These are phyloP conservation scores for Harpagoxenus sublaevis DNA, from an alignment of 2,888 invertebrate genomes.

Conservation along the genomic window DNA sequence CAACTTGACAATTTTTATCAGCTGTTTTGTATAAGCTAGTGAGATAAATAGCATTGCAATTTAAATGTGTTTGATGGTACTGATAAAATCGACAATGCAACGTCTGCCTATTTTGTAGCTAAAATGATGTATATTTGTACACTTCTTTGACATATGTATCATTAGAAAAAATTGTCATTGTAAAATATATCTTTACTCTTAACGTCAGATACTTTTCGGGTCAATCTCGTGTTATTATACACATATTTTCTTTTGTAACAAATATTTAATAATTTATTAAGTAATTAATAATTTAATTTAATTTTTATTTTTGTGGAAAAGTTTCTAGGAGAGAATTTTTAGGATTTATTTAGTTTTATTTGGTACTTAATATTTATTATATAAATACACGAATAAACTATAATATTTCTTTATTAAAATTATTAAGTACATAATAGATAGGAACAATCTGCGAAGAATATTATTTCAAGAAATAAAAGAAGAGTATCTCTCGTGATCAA, in stretches of 20 bases:
- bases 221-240: background rate
- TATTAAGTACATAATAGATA: background rate
- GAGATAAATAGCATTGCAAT: constrained; percentile 13
- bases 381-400: constrained; percentile 20
- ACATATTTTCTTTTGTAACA: background rate
- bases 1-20: constrained; percentile 17
- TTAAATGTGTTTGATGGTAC: background rate
- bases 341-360: background rate
- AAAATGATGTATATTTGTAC: constrained; percentile 11
- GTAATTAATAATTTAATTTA: constrained; percentile 2
- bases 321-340: background rate
- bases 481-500: background rate
- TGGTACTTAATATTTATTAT: constrained; percentile 27
- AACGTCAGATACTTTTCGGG: background rate
- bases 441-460: background rate
- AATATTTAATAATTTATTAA: constrained; percentile 5
- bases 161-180: constrained; percentile 27
- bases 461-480: background rate
- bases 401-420: background rate
- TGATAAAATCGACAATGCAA: background rate
- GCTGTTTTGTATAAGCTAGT: constrained; percentile 28
- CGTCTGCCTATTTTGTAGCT: background rate
- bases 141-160: constrained; percentile 34
- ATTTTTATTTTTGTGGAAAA: background rate
- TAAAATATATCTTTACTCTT: constrained; percentile 51